Evolutionary conservation across 2,113 vertebrate species (phyloP).

Genomic region (Halichoerus grypus): DNA sequence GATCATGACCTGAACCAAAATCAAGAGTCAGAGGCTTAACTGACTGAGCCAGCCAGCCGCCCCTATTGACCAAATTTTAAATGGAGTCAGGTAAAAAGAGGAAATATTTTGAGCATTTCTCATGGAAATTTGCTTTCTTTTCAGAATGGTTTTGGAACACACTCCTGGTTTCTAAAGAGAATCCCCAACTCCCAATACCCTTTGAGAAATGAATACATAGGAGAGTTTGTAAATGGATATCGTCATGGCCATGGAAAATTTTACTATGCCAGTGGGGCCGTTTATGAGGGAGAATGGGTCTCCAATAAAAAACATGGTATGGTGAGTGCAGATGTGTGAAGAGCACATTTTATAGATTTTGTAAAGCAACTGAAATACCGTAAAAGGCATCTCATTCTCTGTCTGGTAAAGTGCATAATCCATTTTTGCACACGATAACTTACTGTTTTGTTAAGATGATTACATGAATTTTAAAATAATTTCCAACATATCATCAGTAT

Average conservation of each 20-base stretch:
- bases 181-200: conserved; percentile 87
- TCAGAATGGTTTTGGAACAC: conserved; percentile 93
- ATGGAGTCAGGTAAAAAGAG: neutral
- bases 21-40: neutral
- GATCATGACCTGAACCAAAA: neutral
- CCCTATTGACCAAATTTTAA: neutral
- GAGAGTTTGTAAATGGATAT: conserved; percentile 89
- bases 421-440: neutral
- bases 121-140: neutral
- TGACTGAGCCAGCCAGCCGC: neutral
- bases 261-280: conserved; percentile 89
- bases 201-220: conserved; percentile 90
- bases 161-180: conserved; percentile 90
- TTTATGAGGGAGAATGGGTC: conserved; percentile 92
- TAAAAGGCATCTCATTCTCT: neutral
- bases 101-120: neutral
- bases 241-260: conserved; percentile 92
- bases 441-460: neutral
- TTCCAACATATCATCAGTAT: neutral
- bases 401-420: neutral
- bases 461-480: neutral
- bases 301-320: conserved; percentile 91
- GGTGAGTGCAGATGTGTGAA: conserved; percentile 84
- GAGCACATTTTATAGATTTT: neutral
- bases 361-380: neutral